Evolutionary conservation across 2,888 invertebrate genomes (phyloP), one percentile per base, ranked within the genome.

Genomic region (Seira ritae): DNA sequence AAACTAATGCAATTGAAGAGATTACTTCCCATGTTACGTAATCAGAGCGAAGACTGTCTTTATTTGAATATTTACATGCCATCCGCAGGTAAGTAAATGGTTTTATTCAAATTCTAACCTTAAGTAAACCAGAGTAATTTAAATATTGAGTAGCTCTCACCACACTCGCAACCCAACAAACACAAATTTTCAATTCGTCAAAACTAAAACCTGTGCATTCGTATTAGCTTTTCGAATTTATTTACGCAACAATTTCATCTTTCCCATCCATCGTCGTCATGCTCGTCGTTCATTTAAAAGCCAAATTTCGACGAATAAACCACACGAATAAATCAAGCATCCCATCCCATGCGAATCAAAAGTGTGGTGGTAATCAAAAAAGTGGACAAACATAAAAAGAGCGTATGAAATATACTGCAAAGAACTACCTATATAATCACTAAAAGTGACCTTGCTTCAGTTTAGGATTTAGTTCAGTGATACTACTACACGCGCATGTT

Each of bases 21-120:
- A 89, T 93, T 98, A 91, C 91, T 96, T 89, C 96, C 97, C 66
- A 95, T 96, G 91, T 93, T 98, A 89, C 94, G 94, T 88, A 95
- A 97, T 91, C 98, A 98, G 92, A 96, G 95, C 88, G 98, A 98
- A 92, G 98, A 98, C 92, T 98, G 98, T 90, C 94, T 98, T 85
- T 97, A 97, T 91, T 93, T 99, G 90, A 98, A 99, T 92, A 95
- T 99, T 90, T 98, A 97, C 92, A 96, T 97, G 31, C 98, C 98
- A 78, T 95, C 95, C 89, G 95, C 96, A 95, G 97, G 84, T 84
- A 72, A 82, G 75, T 37, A 20, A n/a, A n/a, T n/a, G n/a, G n/a
- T n/a, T n/a, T n/a, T 42, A 42, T 12, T 42, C 6, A 42, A 42
- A 60, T 60, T 60, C 60, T 8, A 42, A 42, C 6, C 42, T 42